These are phyloP conservation scores for Chrysotoxum bicinctum DNA, from an alignment of 2,888 invertebrate genomes.

Conservation along the genomic window DNA sequence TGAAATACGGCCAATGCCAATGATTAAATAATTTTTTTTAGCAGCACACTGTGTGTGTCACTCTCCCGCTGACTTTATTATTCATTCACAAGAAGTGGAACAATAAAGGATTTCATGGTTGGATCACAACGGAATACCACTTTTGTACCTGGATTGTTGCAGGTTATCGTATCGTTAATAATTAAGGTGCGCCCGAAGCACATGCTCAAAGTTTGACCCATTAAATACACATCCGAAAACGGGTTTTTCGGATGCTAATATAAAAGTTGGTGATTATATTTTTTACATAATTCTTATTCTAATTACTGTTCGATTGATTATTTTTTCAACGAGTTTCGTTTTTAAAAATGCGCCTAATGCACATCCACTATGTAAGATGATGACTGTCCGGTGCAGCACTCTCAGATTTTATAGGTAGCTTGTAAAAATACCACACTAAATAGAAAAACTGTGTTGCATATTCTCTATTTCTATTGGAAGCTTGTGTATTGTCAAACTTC, in stretches of 20 bases:
- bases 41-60: slow-evolving; percentile 20
- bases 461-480: slow-evolving; percentile 22
- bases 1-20: slow-evolving; percentile 61
- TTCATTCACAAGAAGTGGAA: slow-evolving; percentile 18
- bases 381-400: slow-evolving; percentile 21
- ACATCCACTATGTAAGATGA: slow-evolving; percentile 20
- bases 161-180: slow-evolving; percentile 77
- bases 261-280: neutral
- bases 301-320: neutral
- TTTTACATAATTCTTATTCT: slow-evolving; percentile 11
- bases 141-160: slow-evolving; percentile 77
- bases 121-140: neutral
- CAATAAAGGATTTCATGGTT: neutral
- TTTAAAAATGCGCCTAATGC: slow-evolving; percentile 44
- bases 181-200: slow-evolving; percentile 77
- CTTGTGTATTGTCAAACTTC: slow-evolving; percentile 43
- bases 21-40: slow-evolving; percentile 21
- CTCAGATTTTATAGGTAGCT: slow-evolving; percentile 26
- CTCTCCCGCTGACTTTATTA: slow-evolving; percentile 7
- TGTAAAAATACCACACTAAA: slow-evolving; percentile 53
- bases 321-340: neutral
- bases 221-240: slow-evolving; percentile 68
- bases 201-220: slow-evolving; percentile 77
- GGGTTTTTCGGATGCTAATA: slow-evolving; percentile 11
- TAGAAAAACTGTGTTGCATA: neutral